phyloP scores from a whole-genome alignment of 2,888 invertebrate species.

The Aspidiotus destructor region DNA sequence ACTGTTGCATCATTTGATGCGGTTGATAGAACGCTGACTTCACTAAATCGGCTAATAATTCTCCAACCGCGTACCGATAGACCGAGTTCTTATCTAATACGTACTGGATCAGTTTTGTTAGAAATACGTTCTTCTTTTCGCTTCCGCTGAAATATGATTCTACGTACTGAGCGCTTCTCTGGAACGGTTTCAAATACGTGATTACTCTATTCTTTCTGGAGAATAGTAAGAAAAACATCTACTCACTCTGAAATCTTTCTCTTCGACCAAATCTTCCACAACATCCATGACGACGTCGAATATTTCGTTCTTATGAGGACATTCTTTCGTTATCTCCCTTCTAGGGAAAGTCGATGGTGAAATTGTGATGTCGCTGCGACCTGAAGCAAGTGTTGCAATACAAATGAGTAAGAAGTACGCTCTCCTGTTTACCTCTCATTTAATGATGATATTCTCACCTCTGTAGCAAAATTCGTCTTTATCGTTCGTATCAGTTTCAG shows the following conservation, averaged over 20 bases:
- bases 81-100: conserved; percentile 21
- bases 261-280: conserved; percentile 26
- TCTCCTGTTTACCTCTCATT: neutral
- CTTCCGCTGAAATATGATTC: conserved; percentile 26
- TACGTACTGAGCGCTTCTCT: conserved; percentile 25
- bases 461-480: conserved; percentile 25
- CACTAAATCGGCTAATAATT: conserved; percentile 21
- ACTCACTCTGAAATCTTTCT: conserved; percentile 25
- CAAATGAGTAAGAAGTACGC: neutral
- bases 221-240: neutral
- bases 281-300: conserved; percentile 24
- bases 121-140: conserved; percentile 25
- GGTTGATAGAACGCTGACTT: conserved; percentile 28
- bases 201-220: neutral
- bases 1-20: conserved; percentile 29
- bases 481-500: conserved; percentile 26
- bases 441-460: neutral
- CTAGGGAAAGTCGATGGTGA: conserved; percentile 28
- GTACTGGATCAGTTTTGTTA: conserved; percentile 26
- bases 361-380: conserved; percentile 23
- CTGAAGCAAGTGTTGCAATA: neutral
- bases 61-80: conserved; percentile 25
- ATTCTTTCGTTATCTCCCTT: conserved; percentile 27
- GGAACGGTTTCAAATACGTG: neutral
- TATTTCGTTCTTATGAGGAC: conserved; percentile 28